Evolutionary conservation across 1,140 invertebrate genomes (phyloP), one percentile per base, ranked within the genome.

Genomic region (Macrobrachium nipponense): DNA sequence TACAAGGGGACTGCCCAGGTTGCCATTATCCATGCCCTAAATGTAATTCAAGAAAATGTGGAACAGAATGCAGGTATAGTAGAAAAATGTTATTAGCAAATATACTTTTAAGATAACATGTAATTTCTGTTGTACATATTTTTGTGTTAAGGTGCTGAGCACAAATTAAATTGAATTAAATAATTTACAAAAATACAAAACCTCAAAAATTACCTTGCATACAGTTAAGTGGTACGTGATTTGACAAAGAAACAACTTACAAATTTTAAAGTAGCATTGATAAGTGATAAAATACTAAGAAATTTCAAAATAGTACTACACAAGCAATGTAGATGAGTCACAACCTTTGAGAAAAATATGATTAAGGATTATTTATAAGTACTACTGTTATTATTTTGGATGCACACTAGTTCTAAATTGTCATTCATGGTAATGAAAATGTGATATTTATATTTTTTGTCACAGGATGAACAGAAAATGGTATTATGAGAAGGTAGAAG

Each of bases 21-120:
- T 97, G 96, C 91, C 95, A 96, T 90, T 95, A 95, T 90, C 94
- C 95, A 2, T 97, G 96, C 90, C 89, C 92, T 1, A 96, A 95
- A 91, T 97, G 96, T 89, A 88, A 84, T 14, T 94, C 94, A 0
- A 85, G 89, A 5, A 95, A 94, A 90, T 95, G 94, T 91, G 94
- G 93, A 17, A 92, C 92, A 75, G 94, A 94, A 78, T 95, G 94
- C 91, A 93, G 92, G 92, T 92, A 90, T 88, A n/a, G 15, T 23
- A 36, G 12, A 58, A 10, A 17, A 64, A 7, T 15, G 5, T 6
- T 43, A 5, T 64, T 23, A 1, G 12, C 0, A 51, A 51, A 51
- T 51, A 20, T 61, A 20, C 4, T 36, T 60, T 79, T n/a, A 61
- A 12, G n/a, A 27, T 58, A 27, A 20, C n/a, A 51, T 18, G 18